Evolutionary conservation across 2,797 vertebrate species (phyloP).

Genomic region (Pseudopleuronectes americanus): DNA sequence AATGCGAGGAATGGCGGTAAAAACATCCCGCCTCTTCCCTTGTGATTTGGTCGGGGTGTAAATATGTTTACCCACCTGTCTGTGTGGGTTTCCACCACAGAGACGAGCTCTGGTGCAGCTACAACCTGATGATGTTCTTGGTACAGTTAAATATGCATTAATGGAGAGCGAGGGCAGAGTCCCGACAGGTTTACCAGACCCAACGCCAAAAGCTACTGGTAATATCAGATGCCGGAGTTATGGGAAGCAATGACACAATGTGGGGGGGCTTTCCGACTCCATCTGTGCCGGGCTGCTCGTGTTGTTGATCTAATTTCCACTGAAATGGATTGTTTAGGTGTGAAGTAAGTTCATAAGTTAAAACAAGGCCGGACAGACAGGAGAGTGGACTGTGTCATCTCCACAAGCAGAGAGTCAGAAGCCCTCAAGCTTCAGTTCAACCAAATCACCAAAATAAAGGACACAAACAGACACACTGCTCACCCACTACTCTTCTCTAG

Average conservation of each 20-base stretch:
- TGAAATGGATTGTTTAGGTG: not conserved
- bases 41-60: slow-evolving; percentile 17
- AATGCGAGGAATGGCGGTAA: slow-evolving; percentile 68
- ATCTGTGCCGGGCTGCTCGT: not conserved
- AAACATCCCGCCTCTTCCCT: slow-evolving; percentile 43
- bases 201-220: not conserved
- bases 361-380: not conserved
- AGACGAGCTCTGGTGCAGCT: slow-evolving; percentile 15
- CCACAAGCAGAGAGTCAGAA: not conserved
- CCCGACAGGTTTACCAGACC: not conserved
- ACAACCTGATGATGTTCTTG: slow-evolving; percentile 50
- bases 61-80: slow-evolving; percentile 45
- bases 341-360: not conserved
- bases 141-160: slow-evolving; percentile 3
- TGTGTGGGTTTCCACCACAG: slow-evolving; percentile 10
- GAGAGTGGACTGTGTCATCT: not conserved
- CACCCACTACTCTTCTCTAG: too few relatives aligned
- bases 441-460: not conserved
- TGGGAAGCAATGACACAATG: slow-evolving; percentile 24
- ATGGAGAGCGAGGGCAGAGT: not conserved
- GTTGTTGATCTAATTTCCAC: slow-evolving; percentile 4
- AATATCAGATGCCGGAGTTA: slow-evolving; percentile 6
- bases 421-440: not conserved
- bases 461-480: not conserved
- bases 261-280: not conserved